Conservation (phyloP, 1,140 invertebrate species). For the Macrobrachium nipponense region DNA sequence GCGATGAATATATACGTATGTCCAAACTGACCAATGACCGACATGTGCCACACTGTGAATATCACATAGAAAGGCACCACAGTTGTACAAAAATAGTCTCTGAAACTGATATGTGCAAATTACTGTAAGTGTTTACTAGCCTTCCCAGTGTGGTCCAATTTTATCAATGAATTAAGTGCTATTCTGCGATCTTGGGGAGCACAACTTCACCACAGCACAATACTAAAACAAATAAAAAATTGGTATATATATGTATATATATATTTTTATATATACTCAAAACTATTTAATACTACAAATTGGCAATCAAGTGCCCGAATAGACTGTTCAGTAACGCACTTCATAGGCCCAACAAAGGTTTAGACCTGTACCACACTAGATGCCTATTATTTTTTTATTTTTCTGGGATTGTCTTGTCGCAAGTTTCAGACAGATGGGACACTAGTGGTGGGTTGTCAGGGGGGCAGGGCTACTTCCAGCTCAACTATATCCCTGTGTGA, state of each 20-base stretch:
- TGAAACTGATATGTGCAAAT: constrained; percentile 65
- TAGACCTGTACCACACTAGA: constrained; percentile 62
- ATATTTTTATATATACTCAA: constrained; percentile 23
- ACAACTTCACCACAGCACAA: constrained; percentile 46
- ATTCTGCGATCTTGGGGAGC: constrained; percentile 52
- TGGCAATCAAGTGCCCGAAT: constrained; percentile 53
- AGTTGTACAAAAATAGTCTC: constrained; percentile 65
- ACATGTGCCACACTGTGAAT: constrained; percentile 64
- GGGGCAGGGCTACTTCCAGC: constrained; percentile 44
- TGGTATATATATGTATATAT: too few species aligned
- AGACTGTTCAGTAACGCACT: constrained; percentile 31
- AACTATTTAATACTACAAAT: constrained; percentile 57
- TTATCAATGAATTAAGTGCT: constrained; percentile 47
- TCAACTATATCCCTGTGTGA: constrained; percentile 53
- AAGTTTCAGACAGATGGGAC: constrained; percentile 62
- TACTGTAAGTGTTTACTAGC: constrained; percentile 55
- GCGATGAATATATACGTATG: constrained; percentile 34
- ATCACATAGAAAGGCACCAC: constrained; percentile 65
- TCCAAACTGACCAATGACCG: constrained; percentile 60
- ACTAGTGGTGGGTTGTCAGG: constrained; percentile 60
- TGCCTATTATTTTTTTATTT: constrained; percentile 57
- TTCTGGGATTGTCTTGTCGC: constrained; percentile 60
- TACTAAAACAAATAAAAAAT: too few species aligned
- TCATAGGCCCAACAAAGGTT: constrained; percentile 44
- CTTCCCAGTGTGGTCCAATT: constrained; percentile 62